phyloP scores from a whole-genome alignment of 2,888 invertebrate species.

The Sepiola atlantica region DNA sequence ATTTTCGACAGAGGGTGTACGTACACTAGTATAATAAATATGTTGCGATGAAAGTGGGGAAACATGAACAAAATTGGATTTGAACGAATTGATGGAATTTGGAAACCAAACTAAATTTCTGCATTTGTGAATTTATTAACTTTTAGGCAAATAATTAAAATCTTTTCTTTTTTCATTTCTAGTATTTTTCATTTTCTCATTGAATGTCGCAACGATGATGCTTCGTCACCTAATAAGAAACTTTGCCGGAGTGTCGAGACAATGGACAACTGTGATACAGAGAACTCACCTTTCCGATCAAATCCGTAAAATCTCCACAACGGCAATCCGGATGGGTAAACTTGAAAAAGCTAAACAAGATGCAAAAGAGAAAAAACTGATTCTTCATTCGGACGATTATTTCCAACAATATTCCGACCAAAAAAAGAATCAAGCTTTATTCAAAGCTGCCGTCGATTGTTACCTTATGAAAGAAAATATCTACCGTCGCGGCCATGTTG shows the following conservation, averaged over 20 bases:
- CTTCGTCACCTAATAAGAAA: background rate
- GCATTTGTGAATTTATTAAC: background rate
- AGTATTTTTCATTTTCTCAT: background rate
- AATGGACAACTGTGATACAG: background rate
- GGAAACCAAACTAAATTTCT: background rate
- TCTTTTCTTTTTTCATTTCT: background rate
- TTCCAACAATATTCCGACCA: slow-evolving; percentile 54
- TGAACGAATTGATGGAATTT: too few species aligned
- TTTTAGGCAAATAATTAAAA: background rate
- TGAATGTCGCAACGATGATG: background rate
- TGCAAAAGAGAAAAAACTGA: slow-evolving; percentile 53
- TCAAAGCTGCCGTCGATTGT: slow-evolving; percentile 74
- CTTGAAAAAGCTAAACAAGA: slow-evolving; percentile 50
- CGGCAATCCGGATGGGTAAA: slow-evolving; percentile 47
- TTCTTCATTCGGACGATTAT: slow-evolving; percentile 50
- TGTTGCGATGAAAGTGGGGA: too few species aligned
- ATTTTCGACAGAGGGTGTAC: too few species aligned
- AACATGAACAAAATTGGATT: too few species aligned
- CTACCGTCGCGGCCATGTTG: slow-evolving; percentile 89
- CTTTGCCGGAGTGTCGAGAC: background rate
- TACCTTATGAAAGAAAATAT: slow-evolving; percentile 81
- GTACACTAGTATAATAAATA: too few species aligned
- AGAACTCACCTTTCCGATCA: background rate
- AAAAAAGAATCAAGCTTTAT: slow-evolving; percentile 61
- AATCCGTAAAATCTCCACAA: background rate